Evolutionary conservation across 2,888 invertebrate species (phyloP).

Genomic region (Antitype chi): DNA sequence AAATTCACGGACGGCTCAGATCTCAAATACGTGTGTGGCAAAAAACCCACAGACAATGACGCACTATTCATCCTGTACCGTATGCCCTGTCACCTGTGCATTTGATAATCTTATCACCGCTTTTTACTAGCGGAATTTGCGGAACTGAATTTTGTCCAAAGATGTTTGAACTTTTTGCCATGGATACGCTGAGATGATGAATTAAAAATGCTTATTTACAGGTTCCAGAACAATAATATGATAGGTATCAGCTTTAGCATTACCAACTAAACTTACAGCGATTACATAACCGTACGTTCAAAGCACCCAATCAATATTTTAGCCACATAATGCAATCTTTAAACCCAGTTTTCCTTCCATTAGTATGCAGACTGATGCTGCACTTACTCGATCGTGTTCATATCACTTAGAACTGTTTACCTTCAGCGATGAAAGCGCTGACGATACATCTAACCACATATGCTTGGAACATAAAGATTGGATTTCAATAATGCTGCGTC

Average conservation of each 20-base stretch:
- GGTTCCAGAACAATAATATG: too few species aligned
- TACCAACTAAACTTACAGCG: not conserved
- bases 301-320: conserved; percentile 38
- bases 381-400: conserved; percentile 53
- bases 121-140: too few species aligned
- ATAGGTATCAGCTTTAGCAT: not conserved
- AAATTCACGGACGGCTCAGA: not conserved
- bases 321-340: conserved; percentile 50
- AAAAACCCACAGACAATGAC: too few species aligned
- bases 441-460: conserved; percentile 34
- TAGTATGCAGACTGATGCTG: conserved; percentile 61
- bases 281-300: conserved; percentile 22
- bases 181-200: too few species aligned
- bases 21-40: too few species aligned
- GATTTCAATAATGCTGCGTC: conserved; percentile 34
- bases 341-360: conserved; percentile 42
- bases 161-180: too few species aligned
- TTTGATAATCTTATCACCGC: too few species aligned
- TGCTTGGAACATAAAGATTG: conserved; percentile 29
- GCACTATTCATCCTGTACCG: too few species aligned
- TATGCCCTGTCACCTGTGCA: too few species aligned
- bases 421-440: conserved; percentile 48
- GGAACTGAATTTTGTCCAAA: too few species aligned
- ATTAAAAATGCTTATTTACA: too few species aligned
- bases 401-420: conserved; percentile 57